These are phyloP conservation scores for Peromyscus nudipes DNA, from an alignment of 2,797 vertebrate species.

Conservation along the genomic window DNA sequence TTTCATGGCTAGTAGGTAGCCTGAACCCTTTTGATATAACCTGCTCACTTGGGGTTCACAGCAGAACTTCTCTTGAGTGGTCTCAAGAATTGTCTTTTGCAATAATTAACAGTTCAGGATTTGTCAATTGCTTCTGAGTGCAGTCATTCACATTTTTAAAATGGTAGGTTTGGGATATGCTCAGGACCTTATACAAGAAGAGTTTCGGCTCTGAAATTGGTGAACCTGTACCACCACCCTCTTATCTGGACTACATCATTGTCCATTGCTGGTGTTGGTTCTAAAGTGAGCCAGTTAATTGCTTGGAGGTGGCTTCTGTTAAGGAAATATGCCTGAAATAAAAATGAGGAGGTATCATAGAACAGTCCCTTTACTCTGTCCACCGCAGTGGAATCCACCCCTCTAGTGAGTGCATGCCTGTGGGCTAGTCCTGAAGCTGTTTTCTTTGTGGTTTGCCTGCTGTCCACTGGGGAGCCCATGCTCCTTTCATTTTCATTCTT, in stretches of 20 bases:
- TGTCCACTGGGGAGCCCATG: slow-evolving; percentile 81
- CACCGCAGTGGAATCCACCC: not conserved
- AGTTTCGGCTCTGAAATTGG: not conserved
- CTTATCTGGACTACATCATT: not conserved
- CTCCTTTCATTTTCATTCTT: slow-evolving; percentile 87
- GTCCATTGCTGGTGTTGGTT: not conserved
- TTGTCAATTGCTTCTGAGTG: not conserved
- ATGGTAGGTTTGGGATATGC: not conserved
- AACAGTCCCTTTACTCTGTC: not conserved
- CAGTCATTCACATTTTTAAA: not conserved
- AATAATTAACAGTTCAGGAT: not conserved
- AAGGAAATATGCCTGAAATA: slow-evolving; percentile 52
- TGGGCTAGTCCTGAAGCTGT: slow-evolving; percentile 76
- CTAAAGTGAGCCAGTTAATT: not conserved
- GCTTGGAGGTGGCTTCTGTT: slow-evolving; percentile 20
- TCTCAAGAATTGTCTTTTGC: slow-evolving; percentile 23
- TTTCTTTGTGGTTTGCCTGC: slow-evolving; percentile 87
- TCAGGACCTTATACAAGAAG: not conserved
- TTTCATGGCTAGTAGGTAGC: not conserved
- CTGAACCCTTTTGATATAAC: not conserved
- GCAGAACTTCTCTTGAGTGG: slow-evolving; percentile 11
- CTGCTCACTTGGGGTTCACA: slow-evolving; percentile 29
- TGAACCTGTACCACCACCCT: not conserved
- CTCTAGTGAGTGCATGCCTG: slow-evolving; percentile 70
- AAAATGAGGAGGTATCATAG: not conserved